These are phyloP conservation scores for Enteromius mattozi DNA, from an alignment of 2,797 vertebrate genomes.

Conservation along the genomic window DNA sequence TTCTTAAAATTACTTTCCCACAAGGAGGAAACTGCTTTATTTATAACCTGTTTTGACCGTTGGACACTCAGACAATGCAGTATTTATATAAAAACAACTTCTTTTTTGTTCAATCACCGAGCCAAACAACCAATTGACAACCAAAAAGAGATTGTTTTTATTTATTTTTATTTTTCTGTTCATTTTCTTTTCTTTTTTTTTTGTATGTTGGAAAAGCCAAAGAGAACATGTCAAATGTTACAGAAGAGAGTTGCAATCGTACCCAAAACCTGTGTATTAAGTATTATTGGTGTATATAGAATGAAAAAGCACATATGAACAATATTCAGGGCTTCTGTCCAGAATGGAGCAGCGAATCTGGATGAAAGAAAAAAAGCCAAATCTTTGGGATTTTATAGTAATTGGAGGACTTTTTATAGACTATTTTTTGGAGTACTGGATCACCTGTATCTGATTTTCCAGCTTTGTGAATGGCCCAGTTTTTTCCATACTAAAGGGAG, in stretches of 20 bases:
- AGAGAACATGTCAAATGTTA: constrained; percentile 67
- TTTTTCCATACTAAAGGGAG: constrained; percentile 61
- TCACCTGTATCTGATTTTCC: constrained; percentile 71
- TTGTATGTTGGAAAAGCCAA: constrained; percentile 76
- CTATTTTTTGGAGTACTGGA: constrained; percentile 70
- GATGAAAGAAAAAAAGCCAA: constrained; percentile 72
- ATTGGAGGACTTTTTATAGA: constrained; percentile 64
- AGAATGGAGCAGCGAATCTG: constrained; percentile 73
- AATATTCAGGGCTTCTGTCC: constrained; percentile 76
- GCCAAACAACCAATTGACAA: constrained; percentile 81
- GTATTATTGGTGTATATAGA: constrained; percentile 71
- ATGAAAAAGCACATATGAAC: constrained; percentile 78
- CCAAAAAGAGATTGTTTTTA: constrained; percentile 76
- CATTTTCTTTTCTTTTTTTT: constrained; percentile 63
- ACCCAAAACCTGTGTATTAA: constrained; percentile 79
- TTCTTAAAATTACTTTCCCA: constrained; percentile 72
- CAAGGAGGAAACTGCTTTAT: constrained; percentile 73
- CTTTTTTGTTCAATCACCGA: constrained; percentile 72
- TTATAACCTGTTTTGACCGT: constrained; percentile 71
- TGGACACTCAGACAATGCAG: constrained; percentile 74
- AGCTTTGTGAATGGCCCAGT: constrained; percentile 64
- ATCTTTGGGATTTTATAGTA: constrained; percentile 77
- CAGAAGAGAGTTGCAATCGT: constrained; percentile 72
- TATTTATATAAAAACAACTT: constrained; percentile 76
- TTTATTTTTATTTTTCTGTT: constrained; percentile 67